Conservation (phyloP, 2,113 vertebrate genomes). For the Limanda limanda region DNA sequence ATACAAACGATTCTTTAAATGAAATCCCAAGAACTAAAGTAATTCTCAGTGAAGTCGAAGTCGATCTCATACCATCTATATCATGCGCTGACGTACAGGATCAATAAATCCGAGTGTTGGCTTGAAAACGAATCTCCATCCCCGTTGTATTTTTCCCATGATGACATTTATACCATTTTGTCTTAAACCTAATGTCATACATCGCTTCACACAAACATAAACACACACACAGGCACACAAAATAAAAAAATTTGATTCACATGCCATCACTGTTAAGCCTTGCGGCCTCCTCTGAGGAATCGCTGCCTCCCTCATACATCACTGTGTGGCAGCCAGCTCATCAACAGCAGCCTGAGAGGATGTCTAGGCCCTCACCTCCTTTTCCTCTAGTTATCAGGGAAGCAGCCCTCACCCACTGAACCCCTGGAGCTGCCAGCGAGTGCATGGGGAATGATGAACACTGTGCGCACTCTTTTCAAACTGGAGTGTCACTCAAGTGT, state of each 20-base stretch:
- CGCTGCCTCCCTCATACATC: constrained; percentile 42
- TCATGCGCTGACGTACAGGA: neutral
- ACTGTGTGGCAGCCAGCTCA: constrained; percentile 35
- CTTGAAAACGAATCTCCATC: neutral
- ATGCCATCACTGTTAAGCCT: constrained; percentile 35
- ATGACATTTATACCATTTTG: neutral
- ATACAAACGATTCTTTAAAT: neutral
- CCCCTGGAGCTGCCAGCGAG: constrained; percentile 37
- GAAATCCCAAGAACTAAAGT: neutral
- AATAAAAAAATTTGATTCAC: no score
- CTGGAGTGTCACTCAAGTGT: constrained; percentile 4
- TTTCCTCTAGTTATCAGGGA: constrained; percentile 39
- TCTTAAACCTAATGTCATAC: neutral
- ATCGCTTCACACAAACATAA: no score
- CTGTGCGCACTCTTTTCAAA: constrained; percentile 6
- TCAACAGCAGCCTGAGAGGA: constrained; percentile 30
- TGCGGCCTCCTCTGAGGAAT: constrained; percentile 16
- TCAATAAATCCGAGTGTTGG: neutral
- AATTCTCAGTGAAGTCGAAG: neutral
- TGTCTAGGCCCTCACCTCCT: constrained; percentile 48
- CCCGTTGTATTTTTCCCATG: neutral
- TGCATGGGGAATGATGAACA: constrained; percentile 23
- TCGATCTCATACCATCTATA: neutral
- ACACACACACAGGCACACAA: no score
- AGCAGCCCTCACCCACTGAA: constrained; percentile 25